Percentiles rank a stretch among this genome's conserved stretches.
Evolutionary conservation across 2,797 vertebrate species (phyloP).

Genomic region (Dermochelys coriacea): DNA sequence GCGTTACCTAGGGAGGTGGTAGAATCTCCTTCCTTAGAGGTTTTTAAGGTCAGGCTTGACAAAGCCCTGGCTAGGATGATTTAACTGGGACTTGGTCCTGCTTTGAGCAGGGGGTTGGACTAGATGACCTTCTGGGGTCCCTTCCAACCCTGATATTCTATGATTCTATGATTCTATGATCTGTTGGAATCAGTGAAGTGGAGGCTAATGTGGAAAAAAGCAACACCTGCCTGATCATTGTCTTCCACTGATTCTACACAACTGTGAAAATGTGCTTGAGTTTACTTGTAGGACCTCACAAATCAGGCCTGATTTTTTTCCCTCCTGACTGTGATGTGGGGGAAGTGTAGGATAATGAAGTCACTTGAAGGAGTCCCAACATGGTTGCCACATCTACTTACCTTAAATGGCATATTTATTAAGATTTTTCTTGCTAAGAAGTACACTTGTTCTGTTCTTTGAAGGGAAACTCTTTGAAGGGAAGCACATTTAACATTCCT

Average conservation of each 20-base stretch:
- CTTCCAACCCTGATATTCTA: too few relatives aligned
- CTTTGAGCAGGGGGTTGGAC: too few relatives aligned
- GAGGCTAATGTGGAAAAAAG: background rate
- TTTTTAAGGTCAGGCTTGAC: too few relatives aligned
- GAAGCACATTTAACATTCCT: too few relatives aligned
- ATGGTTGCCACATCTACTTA: background rate
- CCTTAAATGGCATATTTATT: background rate
- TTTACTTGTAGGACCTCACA: background rate
- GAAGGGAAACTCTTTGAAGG: background rate
- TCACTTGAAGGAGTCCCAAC: background rate
- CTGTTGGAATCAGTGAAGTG: background rate
- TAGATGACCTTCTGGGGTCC: too few relatives aligned
- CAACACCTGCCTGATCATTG: background rate
- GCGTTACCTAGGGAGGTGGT: too few relatives aligned
- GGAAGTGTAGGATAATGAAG: background rate
- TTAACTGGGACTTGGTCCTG: too few relatives aligned
- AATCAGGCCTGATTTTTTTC: background rate
- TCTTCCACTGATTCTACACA: background rate
- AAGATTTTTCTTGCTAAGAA: background rate
- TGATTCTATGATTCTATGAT: too few relatives aligned
- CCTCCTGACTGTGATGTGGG: background rate
- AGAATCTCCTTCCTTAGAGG: too few relatives aligned
- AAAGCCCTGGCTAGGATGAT: too few relatives aligned
- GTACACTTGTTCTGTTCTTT: background rate
- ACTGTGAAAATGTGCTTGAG: background rate